Base-by-base conservation (phyloP, 2,888 invertebrate genomes). In the Coleophora flavipennella region DNA sequence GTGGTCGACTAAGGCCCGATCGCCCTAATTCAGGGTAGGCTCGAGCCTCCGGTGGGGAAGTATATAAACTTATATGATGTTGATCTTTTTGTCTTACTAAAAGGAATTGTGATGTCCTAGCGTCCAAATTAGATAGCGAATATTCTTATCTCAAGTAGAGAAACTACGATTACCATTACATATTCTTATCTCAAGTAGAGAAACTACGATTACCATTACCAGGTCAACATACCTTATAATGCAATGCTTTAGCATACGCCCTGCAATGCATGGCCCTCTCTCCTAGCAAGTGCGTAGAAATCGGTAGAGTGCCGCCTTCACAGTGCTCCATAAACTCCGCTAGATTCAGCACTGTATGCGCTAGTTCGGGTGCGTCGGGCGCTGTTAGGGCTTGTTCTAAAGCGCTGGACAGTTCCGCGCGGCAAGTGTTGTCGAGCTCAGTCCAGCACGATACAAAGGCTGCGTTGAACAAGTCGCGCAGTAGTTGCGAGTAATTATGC, bases 291-390 rank as follows among this genome's bases (percentile, higher is more conserved):
- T 93, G 91, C 0, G 94, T 90, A 43, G 96, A 92, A 43, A 99
- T 88, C 0, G 98, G 97, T 45, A 99, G 77, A 0, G 97, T 93
- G 14, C 97, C 97, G 62, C 95, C 93, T 62, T 99, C 99, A 61
- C 98, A 99, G 66, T 99, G 99, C 60, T 99, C 99, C 97, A 99
- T 98, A 62, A 99, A 99, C 73, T 99, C 99, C 0, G 98, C 98
- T 46, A 99, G 84, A 81, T 99, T 99, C 10, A 99, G 86, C 45
- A 99, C 93, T 0, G 97, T 96, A 62, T 98, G 98, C 0, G 97
- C 97, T 33, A 98, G 92, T 69, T 99, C 98, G 0, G 97, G 96
- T 39, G 97, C 90, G 63, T 97, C 97, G 3, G 96, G 95, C 0
- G 97, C 95, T 43, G 91, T 91, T 7, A 99, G 77, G 0, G 99